Base-by-base conservation (phyloP, 1,140 invertebrate species). In the Ceratina calcarata region DNA sequence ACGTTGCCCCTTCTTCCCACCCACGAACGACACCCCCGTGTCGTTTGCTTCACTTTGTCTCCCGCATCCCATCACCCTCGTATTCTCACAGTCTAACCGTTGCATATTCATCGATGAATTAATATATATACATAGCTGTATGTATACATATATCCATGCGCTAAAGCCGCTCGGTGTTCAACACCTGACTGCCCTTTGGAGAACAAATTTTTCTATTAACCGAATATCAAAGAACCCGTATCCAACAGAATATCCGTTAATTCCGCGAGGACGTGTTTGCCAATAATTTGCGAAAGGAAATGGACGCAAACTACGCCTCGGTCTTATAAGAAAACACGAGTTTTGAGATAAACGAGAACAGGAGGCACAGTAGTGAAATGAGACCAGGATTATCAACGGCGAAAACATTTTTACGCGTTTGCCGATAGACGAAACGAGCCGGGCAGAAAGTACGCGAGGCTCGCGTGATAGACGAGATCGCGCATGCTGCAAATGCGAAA, bases 41-140 rank as follows among this genome's bases (percentile, higher is more conserved):
- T 86, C 80, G 70, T 77, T 74, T 79, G 81, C 73, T 88, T 82
- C 86, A 67, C 69, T 70, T 67, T 82, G 70, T 83, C 83, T 86
- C 71, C 76, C 57, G 24, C 76, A 69, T 78, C 80, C 79, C 74
- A 80, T 78, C 53, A 62, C 53, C 62, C 72, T 78, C 78, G 82
- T 74, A 65, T 79, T 73, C 79, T 74, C 78, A 67, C 73, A 16
- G 61, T 74, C 70, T 55, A 70, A 77, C 81, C 87, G 86, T 87
- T 90, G 89, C 90, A 90, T 91, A 91, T 90, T 91, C 89, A 90
- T 91, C 85, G 86, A 72, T 84, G 86, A 82, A 90, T 89, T 90
- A 89, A 90, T 90, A 87, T 87, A 88, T 76, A 78, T 37, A 32
- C 37, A 45, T 45, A 10, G 37, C 37, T 32, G 18, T 16, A 13